A percentile compares a stretch with the other conserved stretches of the same genome.
Conservation (phyloP, 2,113 vertebrate genomes). For the Ciconia stormi region DNA sequence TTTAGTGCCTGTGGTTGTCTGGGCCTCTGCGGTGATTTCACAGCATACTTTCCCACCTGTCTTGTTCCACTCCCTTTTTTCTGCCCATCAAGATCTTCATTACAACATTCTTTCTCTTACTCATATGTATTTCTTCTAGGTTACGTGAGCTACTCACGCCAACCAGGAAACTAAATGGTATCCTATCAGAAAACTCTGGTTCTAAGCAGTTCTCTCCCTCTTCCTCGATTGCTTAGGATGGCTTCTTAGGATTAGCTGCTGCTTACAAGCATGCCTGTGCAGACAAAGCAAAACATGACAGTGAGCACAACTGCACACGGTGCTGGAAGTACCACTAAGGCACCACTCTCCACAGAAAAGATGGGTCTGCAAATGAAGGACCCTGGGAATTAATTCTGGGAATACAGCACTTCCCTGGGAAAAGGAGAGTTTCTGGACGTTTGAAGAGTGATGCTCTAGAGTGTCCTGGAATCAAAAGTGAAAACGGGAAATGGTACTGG, state of each 20-base stretch:
- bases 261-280: neutral
- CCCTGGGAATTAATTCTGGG: neutral
- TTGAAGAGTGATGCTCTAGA: neutral
- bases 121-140: neutral
- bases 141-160: neutral
- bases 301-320: neutral
- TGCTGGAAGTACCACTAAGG: neutral
- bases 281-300: neutral
- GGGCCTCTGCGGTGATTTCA: neutral
- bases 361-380: neutral
- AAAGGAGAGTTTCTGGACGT: neutral
- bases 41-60: neutral
- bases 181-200: neutral
- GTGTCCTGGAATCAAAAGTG: neutral
- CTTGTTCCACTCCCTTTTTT: conserved; percentile 20
- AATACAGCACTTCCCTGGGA: neutral
- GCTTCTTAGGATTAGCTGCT: neutral
- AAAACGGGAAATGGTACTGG: neutral
- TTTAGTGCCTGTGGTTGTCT: neutral
- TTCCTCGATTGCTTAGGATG: neutral
- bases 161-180: neutral
- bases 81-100: neutral
- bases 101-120: neutral
- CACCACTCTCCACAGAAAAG: neutral
- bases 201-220: neutral